These are phyloP conservation scores for Conops quadrifasciatus DNA, from an alignment of 2,888 invertebrate species.

Conservation along the genomic window DNA sequence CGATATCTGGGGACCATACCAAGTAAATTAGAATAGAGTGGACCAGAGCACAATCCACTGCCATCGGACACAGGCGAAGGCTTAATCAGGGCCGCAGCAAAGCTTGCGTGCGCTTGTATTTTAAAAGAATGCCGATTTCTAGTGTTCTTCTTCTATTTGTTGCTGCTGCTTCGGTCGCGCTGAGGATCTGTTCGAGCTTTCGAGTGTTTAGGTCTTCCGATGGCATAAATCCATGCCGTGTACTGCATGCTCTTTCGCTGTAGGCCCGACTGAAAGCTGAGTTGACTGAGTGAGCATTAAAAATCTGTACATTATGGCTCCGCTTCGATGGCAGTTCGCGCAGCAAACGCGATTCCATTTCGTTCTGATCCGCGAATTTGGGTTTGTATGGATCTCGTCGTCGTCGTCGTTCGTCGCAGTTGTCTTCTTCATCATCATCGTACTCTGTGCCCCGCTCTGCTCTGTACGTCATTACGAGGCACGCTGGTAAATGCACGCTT, in stretches of 20 bases:
- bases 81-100: too few relatives aligned
- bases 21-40: slow-evolving; percentile 14
- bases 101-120: too few relatives aligned
- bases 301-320: slow-evolving; percentile 20
- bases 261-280: too few relatives aligned
- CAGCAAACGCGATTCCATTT: slow-evolving; percentile 3
- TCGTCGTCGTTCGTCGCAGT: slow-evolving; percentile 8
- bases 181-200: slow-evolving; percentile 38
- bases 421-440: neutral
- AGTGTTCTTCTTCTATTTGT: too few relatives aligned
- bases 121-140: too few relatives aligned
- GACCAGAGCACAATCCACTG: too few relatives aligned
- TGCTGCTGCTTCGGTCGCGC: neutral
- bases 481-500: slow-evolving; percentile 34
- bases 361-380: slow-evolving; percentile 21
- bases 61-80: too few relatives aligned
- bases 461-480: neutral
- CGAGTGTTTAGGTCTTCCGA: slow-evolving; percentile 47
- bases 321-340: neutral
- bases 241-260: too few relatives aligned
- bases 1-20: too few relatives aligned
- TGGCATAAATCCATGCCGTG: slow-evolving; percentile 49
- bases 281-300: slow-evolving; percentile 22
- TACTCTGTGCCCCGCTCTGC: neutral
- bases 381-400: slow-evolving; percentile 13